phyloP scores from a whole-genome alignment of 64 coral and sea anemone species.

The Montipora sp. region DNA sequence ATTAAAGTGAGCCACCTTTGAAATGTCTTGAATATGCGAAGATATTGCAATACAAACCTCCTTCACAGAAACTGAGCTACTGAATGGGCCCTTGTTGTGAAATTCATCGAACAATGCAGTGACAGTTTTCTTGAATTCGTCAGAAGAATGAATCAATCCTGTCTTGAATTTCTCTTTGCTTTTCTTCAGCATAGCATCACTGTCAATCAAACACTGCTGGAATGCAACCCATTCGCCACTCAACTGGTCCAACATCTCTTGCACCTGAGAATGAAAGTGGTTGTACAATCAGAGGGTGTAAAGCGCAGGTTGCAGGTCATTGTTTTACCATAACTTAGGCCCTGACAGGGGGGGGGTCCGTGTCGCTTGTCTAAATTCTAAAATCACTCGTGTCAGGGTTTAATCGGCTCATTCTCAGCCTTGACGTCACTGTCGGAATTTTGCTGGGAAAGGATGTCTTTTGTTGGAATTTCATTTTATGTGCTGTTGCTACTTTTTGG shows the following conservation, averaged over 20 bases:
- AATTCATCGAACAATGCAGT: conserved; percentile 87
- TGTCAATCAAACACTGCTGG: conserved; percentile 98
- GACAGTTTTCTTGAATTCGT: conserved; percentile 99
- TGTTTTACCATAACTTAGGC: too few species aligned
- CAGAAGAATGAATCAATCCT: conserved; percentile 90
- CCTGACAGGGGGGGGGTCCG: too few species aligned
- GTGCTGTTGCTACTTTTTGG: too few species aligned
- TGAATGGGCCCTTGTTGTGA: conserved; percentile 89
- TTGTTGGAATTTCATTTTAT: too few species aligned
- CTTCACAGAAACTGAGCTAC: conserved; percentile 78
- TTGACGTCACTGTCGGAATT: too few species aligned
- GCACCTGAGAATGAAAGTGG: conserved; percentile 62
- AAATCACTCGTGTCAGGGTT: too few species aligned
- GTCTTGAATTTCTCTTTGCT: conserved; percentile 99
- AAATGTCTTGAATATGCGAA: background rate
- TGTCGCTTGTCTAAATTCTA: too few species aligned
- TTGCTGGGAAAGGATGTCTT: too few species aligned
- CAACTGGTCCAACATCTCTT: conserved; percentile 91
- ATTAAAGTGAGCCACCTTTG: too few species aligned
- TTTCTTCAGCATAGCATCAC: conserved; percentile 98
- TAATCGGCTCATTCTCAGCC: too few species aligned
- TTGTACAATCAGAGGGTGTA: too few species aligned
- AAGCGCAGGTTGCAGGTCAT: too few species aligned
- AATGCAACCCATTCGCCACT: conserved; percentile 94
- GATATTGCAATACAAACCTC: conserved; percentile 54